A percentile compares a stretch with the other conserved stretches of the same genome.
phyloP scores from a whole-genome alignment of 1,140 invertebrate genomes.

The Cryptotermes secundus region DNA sequence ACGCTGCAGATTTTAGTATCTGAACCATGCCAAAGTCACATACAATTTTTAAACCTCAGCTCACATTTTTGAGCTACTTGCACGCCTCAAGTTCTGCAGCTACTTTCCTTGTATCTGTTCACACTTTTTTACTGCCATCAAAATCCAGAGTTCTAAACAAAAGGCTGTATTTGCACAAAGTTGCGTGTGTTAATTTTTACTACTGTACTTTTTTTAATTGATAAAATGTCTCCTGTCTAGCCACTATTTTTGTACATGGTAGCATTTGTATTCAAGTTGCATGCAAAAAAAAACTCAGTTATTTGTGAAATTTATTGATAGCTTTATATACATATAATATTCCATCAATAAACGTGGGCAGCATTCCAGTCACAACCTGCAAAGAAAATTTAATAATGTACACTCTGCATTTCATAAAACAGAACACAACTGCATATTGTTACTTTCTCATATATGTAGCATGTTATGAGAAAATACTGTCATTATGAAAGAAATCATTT shows the following conservation, averaged over 20 bases:
- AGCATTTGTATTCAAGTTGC: background rate
- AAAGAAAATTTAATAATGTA: background rate
- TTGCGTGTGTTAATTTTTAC: background rate
- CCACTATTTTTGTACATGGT: conserved; percentile 1
- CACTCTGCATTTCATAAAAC: too few species aligned
- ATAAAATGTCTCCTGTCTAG: background rate
- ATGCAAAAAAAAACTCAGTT: background rate
- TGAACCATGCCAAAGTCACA: too few species aligned
- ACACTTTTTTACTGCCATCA: conserved; percentile 2
- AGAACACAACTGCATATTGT: too few species aligned
- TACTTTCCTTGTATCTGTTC: too few species aligned
- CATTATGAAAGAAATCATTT: too few species aligned
- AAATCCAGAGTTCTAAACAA: background rate
- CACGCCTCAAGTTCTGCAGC: too few species aligned
- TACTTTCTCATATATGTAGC: too few species aligned
- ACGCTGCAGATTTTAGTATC: too few species aligned
- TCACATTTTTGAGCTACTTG: too few species aligned
- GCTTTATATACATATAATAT: background rate
- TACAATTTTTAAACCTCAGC: too few species aligned
- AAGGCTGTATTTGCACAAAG: background rate
- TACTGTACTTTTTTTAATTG: too few species aligned
- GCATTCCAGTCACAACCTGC: conserved; percentile 4
- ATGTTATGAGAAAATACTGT: too few species aligned
- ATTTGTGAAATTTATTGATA: background rate
- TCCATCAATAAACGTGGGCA: background rate